phyloP scores from a whole-genome alignment of 1,140 invertebrate genomes.

The Archegozetes longisetosus region DNA sequence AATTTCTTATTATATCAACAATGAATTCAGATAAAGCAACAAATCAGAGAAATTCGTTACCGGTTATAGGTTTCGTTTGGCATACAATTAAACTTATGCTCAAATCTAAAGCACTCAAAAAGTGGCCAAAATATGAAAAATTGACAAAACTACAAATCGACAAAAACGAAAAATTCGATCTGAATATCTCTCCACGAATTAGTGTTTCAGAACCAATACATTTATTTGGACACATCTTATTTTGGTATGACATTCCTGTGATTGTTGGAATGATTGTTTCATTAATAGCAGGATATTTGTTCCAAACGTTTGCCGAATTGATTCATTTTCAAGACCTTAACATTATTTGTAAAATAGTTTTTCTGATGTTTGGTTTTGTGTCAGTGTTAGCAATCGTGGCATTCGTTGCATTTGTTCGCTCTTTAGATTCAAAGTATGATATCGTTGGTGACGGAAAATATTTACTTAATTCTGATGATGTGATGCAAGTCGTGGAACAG shows the following conservation, averaged over 20 bases:
- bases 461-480: not conserved
- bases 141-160: no score
- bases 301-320: not conserved
- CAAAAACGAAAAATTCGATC: not conserved
- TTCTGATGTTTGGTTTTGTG: not conserved
- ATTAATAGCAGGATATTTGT: not conserved
- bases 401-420: not conserved
- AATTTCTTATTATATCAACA: no score
- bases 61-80: no score
- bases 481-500: not conserved
- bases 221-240: not conserved
- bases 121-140: no score
- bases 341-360: not conserved
- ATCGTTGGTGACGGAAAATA: not conserved
- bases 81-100: no score
- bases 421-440: not conserved
- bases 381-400: not conserved
- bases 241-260: not conserved
- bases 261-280: not conserved
- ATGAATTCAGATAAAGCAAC: no score
- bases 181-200: not conserved
- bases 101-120: no score
- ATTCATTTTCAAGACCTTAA: not conserved
- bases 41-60: no score
- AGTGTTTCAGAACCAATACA: not conserved